Percentiles rank a stretch among this genome's conserved stretches.
Evolutionary conservation across 2,888 invertebrate species (phyloP).

Genomic region (Opisthograptis luteolata): DNA sequence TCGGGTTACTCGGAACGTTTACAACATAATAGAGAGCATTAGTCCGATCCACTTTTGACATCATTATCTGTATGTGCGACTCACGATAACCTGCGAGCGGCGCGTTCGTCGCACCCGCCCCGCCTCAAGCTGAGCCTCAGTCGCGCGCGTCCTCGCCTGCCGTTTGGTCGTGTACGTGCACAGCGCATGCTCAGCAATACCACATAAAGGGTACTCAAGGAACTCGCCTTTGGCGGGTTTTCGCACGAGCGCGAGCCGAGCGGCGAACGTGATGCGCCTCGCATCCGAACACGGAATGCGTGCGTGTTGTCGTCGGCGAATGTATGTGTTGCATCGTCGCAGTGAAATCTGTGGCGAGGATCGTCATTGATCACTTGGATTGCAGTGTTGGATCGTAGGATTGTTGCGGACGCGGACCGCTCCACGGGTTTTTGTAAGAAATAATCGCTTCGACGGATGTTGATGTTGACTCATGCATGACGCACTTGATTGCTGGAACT

Average conservation of each 20-base stretch:
- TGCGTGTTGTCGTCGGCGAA: slow-evolving; percentile 62
- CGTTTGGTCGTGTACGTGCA: slow-evolving; percentile 57
- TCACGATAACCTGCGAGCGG: slow-evolving; percentile 81
- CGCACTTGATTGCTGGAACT: slow-evolving; percentile 79
- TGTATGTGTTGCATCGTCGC: slow-evolving; percentile 60
- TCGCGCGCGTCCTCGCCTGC: slow-evolving; percentile 70
- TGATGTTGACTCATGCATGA: slow-evolving; percentile 82
- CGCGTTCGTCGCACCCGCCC: slow-evolving; percentile 72
- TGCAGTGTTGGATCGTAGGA: slow-evolving; percentile 82
- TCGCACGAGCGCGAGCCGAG: slow-evolving; percentile 60
- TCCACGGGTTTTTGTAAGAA: slow-evolving; percentile 71
- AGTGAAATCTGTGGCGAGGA: slow-evolving; percentile 70
- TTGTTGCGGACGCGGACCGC: slow-evolving; percentile 59
- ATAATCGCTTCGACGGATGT: slow-evolving; percentile 72
- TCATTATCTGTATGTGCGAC: slow-evolving; percentile 81
- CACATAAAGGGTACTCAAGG: slow-evolving; percentile 58
- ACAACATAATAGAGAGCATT: slow-evolving; percentile 81
- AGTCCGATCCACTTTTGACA: slow-evolving; percentile 84
- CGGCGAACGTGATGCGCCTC: slow-evolving; percentile 68
- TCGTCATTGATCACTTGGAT: slow-evolving; percentile 77
- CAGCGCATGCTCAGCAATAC: slow-evolving; percentile 44
- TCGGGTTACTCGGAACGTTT: slow-evolving; percentile 67
- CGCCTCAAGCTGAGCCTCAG: slow-evolving; percentile 62
- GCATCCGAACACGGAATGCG: slow-evolving; percentile 71
- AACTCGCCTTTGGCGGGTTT: slow-evolving; percentile 80